Conservation (phyloP, 2,113 vertebrate species). For the Seriola aureovittata region DNA sequence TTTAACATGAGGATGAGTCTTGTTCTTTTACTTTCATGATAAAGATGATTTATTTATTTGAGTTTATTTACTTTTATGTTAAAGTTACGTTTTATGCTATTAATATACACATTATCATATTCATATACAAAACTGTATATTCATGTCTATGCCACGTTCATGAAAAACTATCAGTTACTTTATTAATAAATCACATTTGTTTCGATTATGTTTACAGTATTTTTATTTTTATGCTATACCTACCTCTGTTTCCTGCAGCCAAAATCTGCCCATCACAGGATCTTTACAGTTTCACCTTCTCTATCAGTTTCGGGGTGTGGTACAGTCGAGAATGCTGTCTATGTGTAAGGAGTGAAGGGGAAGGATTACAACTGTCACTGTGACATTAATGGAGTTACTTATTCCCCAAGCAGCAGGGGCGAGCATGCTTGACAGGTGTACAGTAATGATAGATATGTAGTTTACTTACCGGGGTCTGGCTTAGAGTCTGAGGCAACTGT, state of each 20-base stretch:
- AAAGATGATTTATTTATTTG: not conserved
- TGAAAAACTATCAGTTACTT: not conserved
- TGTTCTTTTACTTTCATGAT: not conserved
- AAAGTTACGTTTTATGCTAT: not conserved
- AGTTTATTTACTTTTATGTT: not conserved
- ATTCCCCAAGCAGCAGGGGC: not conserved
- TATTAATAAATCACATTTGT: not conserved
- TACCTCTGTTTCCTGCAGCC: not conserved
- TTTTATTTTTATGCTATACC: not conserved
- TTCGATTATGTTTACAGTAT: not conserved
- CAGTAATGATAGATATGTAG: conserved; percentile 38
- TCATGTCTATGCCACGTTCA: not conserved
- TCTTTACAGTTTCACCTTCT: not conserved
- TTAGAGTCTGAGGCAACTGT: conserved; percentile 38
- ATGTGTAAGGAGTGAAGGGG: not conserved
- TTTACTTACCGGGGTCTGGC: conserved; percentile 28
- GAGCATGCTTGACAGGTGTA: conserved; percentile 40
- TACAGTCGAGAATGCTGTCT: not conserved
- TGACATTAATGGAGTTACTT: conserved; percentile 18
- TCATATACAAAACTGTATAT: not conserved
- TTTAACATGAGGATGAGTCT: not conserved
- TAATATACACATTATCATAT: not conserved
- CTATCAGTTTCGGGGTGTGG: not conserved
- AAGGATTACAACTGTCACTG: conserved; percentile 34
- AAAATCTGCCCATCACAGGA: not conserved